These are phyloP conservation scores for Thunnus maccoyii DNA, from an alignment of 2,113 vertebrate species.

Conservation along the genomic window DNA sequence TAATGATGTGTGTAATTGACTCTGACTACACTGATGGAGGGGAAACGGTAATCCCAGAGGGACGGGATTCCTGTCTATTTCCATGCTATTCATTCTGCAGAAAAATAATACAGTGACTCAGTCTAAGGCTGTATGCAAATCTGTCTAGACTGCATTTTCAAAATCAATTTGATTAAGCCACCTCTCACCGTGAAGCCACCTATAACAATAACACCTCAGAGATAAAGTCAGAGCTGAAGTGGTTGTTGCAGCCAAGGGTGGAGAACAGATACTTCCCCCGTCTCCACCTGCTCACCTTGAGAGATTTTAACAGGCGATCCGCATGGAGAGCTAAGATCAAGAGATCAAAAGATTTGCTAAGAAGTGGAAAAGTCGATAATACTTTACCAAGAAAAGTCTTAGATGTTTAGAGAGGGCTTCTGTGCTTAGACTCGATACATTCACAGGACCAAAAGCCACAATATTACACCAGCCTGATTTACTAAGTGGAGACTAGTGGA, in stretches of 20 bases:
- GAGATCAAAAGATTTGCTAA: constrained; percentile 60
- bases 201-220: constrained; percentile 8
- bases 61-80: constrained; percentile 54
- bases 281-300: constrained; percentile 35
- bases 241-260: not conserved
- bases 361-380: constrained; percentile 59
- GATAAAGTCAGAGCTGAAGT: constrained; percentile 1
- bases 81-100: constrained; percentile 41
- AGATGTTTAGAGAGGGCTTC: constrained; percentile 39
- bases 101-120: constrained; percentile 46
- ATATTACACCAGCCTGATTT: constrained; percentile 44
- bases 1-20: constrained; percentile 80
- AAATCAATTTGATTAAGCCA: constrained; percentile 55
- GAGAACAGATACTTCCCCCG: constrained; percentile 6
- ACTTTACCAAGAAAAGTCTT: constrained; percentile 40
- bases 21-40: constrained; percentile 70
- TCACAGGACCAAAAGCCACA: constrained; percentile 28
- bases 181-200: constrained; percentile 12
- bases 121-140: constrained; percentile 35
- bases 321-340: constrained; percentile 36
- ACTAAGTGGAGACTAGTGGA: constrained; percentile 38
- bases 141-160: constrained; percentile 37
- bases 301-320: constrained; percentile 33
- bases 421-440: constrained; percentile 34
- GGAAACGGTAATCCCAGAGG: constrained; percentile 59